Conservation (phyloP, 2,888 invertebrate genomes). For the Embidobia sp. region DNA sequence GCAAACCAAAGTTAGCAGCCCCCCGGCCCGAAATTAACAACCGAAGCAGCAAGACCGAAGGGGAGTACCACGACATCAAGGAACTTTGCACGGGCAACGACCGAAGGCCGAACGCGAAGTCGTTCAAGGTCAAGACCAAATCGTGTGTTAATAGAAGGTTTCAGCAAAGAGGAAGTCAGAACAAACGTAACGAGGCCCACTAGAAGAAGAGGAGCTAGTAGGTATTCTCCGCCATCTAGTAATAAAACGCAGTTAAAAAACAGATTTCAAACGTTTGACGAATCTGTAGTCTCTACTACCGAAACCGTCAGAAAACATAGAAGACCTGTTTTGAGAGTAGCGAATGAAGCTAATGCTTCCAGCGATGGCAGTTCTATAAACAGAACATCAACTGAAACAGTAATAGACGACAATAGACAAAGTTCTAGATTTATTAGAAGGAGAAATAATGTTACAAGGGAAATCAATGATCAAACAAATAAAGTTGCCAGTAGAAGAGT, state of each 20-base stretch:
- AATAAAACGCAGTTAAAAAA: constrained; percentile 51
- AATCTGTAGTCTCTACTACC: constrained; percentile 5
- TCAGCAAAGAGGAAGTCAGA: constrained; percentile 59
- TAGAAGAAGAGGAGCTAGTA: constrained; percentile 65
- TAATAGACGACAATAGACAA: too few relatives aligned
- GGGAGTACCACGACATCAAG: constrained; percentile 79
- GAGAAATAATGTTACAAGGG: constrained; percentile 41
- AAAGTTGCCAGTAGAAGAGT: constrained; percentile 70
- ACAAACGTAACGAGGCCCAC: constrained; percentile 59
- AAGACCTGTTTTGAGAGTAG: constrained; percentile 59
- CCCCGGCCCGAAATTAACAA: constrained; percentile 69
- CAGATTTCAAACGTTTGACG: constrained; percentile 15
- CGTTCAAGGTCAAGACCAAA: constrained; percentile 70
- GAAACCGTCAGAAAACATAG: constrained; percentile 57
- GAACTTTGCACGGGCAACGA: constrained; percentile 77
- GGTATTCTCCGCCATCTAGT: constrained; percentile 55
- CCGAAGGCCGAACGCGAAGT: constrained; percentile 71
- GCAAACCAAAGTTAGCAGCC: constrained; percentile 69
- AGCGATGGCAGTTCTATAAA: constrained; percentile 70
- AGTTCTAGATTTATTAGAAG: constrained; percentile 54
- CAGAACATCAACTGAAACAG: constrained; percentile 66
- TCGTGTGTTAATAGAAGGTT: constrained; percentile 57
- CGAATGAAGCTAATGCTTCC: constrained; percentile 49
- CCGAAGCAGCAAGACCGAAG: constrained; percentile 72
- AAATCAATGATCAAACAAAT: constrained; percentile 58